Percentiles rank a stretch among this genome's conserved stretches.
Evolutionary conservation across 1,140 invertebrate species (phyloP).

Genomic region (Panulirus ornatus): DNA sequence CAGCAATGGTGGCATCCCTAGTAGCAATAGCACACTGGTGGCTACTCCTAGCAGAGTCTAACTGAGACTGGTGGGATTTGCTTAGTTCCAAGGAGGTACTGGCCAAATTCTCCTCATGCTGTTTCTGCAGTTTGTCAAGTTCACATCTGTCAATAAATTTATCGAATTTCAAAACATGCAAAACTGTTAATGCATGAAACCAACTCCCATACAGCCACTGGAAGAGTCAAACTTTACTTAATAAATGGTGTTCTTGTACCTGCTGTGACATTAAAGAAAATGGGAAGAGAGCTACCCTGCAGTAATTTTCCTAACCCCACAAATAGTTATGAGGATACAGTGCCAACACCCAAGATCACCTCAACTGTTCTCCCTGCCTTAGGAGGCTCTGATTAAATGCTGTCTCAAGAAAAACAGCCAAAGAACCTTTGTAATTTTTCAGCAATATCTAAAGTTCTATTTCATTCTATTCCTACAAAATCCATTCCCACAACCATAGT

Average conservation of each 20-base stretch:
- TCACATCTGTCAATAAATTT: slow-evolving; percentile 52
- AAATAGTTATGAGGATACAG: slow-evolving; percentile 49
- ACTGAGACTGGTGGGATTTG: slow-evolving; percentile 34
- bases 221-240: background rate
- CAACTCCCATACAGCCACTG: background rate
- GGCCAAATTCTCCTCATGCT: slow-evolving; percentile 64
- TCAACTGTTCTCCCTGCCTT: background rate
- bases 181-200: background rate
- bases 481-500: too few species aligned
- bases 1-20: slow-evolving; percentile 66
- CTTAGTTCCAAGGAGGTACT: slow-evolving; percentile 27
- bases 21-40: slow-evolving; percentile 31
- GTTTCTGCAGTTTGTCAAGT: slow-evolving; percentile 60
- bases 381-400: too few species aligned
- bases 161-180: background rate
- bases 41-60: slow-evolving; percentile 28
- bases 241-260: background rate
- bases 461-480: too few species aligned
- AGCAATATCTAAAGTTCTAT: too few species aligned
- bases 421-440: too few species aligned
- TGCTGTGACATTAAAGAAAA: slow-evolving; percentile 4
- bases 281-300: slow-evolving; percentile 17
- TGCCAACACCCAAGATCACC: slow-evolving; percentile 9
- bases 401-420: too few species aligned
- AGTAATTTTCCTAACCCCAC: slow-evolving; percentile 38